Base-by-base conservation (phyloP, 1,140 invertebrate genomes). In the Halictus rubicundus region DNA sequence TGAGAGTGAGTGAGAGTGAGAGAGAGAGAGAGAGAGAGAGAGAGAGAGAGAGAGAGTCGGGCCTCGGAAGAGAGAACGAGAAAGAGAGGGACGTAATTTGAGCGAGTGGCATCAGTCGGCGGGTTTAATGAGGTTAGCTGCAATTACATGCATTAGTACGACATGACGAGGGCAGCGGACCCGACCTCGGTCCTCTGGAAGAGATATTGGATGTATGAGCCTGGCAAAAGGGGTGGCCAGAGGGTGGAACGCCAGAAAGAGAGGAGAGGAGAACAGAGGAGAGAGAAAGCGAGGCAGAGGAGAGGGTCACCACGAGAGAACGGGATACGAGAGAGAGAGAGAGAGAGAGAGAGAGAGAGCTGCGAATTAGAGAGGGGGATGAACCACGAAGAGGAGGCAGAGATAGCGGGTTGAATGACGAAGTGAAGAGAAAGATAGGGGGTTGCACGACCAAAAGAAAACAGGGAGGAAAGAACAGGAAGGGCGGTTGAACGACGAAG, bases 121-220 rank as follows among this genome's bases (percentile, higher is more conserved):
- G 87, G 85, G 85, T 90, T 92, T 92, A 92, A 93, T 92, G 89
- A 91, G 87, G 90, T 93, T 92, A 93, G 89, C 84, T 91, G 90
- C 91, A 92, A 92, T 92, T 93, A 92, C 88, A 91, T 92, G 90
- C 89, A 91, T 92, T 92, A 90, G 88, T 89, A 90, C 88, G 87
- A 90, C 87, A 89, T 88, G 88, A 85, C 81, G 88, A 89, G 85
- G 86, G 89, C 84, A 86, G 82, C 73, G 84, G 83, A 87, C 80
- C 86, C 78, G 84, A 87, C 85, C 87, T 87, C 85, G 88, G 88
- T 78, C 83, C 80, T 86, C 72, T 79, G 75, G 66, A 80, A 82
- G 76, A 85, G 71, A 76, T 85, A 86, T 85, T 76, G 63, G 65
- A 84, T 70, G 82, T 78, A 84, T n/a, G 83, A 85, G 70, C 65